Evolutionary conservation across 2,113 vertebrate genomes (phyloP).

Genomic region (Deroptyus accipitrinus): DNA sequence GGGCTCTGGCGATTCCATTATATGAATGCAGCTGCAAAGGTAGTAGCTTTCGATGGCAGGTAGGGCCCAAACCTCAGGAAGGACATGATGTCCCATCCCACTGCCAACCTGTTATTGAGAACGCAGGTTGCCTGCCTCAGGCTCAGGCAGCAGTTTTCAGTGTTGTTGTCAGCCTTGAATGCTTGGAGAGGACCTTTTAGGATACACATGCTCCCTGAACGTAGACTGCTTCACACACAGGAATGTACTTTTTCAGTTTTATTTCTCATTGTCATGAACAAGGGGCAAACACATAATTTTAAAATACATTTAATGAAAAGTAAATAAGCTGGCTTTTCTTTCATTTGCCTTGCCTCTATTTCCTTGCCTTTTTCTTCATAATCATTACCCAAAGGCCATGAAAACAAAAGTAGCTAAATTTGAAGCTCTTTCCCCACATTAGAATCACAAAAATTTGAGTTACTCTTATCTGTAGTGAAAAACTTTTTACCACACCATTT

Average conservation of each 20-base stretch:
- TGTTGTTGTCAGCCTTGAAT: background rate
- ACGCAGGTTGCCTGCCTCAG: background rate
- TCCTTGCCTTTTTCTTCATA: background rate
- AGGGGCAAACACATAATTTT: background rate
- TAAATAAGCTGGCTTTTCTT: background rate
- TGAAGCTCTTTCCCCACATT: background rate
- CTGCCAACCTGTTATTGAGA: background rate
- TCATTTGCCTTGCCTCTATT: background rate
- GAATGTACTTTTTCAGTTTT: background rate
- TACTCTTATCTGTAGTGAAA: background rate
- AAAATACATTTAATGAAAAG: background rate
- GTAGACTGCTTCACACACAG: background rate
- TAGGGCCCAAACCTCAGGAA: background rate
- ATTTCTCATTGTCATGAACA: background rate
- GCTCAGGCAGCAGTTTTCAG: background rate
- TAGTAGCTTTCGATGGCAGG: background rate
- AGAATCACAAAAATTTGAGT: background rate
- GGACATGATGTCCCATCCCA: background rate
- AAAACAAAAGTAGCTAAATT: background rate
- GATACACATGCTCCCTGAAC: background rate
- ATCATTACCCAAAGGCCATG: background rate
- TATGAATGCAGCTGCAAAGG: background rate
- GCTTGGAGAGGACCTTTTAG: background rate
- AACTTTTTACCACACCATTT: background rate
- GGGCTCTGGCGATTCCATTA: background rate